Percentiles rank a stretch among this genome's conserved stretches.
Evolutionary conservation across 2,113 vertebrate species (phyloP).

Genomic region (Clarias macrocephalus): DNA sequence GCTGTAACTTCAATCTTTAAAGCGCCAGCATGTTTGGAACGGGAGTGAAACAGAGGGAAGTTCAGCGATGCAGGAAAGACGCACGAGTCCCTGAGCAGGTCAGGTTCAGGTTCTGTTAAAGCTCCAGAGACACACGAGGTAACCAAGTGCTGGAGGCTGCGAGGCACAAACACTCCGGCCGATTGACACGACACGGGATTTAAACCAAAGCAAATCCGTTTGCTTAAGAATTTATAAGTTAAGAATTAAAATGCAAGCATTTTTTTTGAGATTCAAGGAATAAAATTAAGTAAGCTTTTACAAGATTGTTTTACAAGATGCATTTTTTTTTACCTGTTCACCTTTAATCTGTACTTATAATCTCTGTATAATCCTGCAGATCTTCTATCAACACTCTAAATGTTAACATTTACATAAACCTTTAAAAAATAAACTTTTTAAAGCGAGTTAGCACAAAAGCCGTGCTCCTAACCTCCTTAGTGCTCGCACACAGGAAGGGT

Average conservation of each 20-base stretch:
- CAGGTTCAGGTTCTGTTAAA: background rate
- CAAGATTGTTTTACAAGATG: too few species aligned
- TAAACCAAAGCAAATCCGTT: too few species aligned
- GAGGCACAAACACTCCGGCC: background rate
- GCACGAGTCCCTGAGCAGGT: background rate
- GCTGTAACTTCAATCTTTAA: too few species aligned
- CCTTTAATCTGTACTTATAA: background rate
- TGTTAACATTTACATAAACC: background rate
- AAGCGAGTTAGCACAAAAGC: background rate
- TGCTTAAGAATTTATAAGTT: too few species aligned
- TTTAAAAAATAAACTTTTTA: background rate
- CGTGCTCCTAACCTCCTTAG: background rate
- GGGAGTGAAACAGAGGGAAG: too few species aligned
- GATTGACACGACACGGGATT: background rate
- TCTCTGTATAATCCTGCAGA: background rate
- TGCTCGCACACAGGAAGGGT: background rate
- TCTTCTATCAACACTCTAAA: background rate
- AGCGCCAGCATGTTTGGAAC: too few species aligned
- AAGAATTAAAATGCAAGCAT: background rate
- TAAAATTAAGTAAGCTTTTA: background rate
- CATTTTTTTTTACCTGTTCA: too few species aligned
- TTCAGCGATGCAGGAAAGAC: too few species aligned
- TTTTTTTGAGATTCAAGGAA: background rate
- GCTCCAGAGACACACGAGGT: background rate
- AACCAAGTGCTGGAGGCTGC: background rate